Conservation (phyloP, 64 coral and sea anemone species). For the Montipora foliosa region DNA sequence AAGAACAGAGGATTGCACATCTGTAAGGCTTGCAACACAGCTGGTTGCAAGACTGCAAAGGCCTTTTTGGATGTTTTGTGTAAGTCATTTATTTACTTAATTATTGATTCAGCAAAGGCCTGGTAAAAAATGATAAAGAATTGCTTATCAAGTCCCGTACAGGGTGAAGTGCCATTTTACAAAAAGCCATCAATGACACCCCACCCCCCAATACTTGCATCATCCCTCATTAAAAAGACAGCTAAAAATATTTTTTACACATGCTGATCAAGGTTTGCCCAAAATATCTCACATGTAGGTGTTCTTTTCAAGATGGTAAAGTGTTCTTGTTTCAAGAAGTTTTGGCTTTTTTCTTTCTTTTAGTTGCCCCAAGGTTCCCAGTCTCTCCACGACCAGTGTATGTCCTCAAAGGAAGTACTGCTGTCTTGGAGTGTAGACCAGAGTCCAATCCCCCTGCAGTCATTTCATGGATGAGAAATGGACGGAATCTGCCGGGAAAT, state of each 20-base stretch:
- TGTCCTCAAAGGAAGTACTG: constrained; percentile 79
- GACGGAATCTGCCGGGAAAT: constrained; percentile 48
- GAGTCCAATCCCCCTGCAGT: constrained; percentile 83
- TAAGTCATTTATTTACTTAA: constrained; percentile 24
- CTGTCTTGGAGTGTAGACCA: constrained; percentile 80
- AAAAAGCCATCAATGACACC: no score
- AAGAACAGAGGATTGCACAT: constrained; percentile 60
- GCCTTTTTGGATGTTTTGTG: constrained; percentile 78
- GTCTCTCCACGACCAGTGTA: constrained; percentile 71
- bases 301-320: no score
- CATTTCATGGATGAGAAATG: constrained; percentile 81
- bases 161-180: no score
- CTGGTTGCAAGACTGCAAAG: constrained; percentile 71
- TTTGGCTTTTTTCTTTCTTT: not conserved
- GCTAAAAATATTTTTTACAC: no score
- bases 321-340: no score
- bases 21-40: constrained; percentile 86
- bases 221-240: no score
- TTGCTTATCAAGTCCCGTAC: no score
- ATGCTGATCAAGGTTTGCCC: no score
- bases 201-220: no score
- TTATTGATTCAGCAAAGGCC: no score
- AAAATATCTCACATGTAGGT: not conserved
- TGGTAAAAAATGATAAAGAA: no score
- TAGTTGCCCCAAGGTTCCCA: constrained; percentile 78